Conservation (phyloP, 2,888 invertebrate genomes). For the Chydorus sphaericus region DNA sequence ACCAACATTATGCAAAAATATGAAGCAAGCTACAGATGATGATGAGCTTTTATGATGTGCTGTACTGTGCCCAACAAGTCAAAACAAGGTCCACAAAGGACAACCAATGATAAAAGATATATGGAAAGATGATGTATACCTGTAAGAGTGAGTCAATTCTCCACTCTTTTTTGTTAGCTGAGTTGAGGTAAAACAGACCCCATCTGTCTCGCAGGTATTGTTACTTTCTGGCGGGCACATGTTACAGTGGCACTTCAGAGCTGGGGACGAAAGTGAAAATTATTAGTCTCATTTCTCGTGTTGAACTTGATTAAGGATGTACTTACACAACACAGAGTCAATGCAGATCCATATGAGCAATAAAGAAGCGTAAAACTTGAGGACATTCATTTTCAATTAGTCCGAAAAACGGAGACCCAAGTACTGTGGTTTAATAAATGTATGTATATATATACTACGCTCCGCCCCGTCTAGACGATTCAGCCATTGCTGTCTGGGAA, state of each 20-base stretch:
- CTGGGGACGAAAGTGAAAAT: background rate
- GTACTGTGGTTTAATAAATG: too few species aligned
- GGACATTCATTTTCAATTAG: background rate
- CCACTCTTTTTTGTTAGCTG: conserved; percentile 42
- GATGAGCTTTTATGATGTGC: background rate
- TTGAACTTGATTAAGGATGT: background rate
- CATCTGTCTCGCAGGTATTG: conserved; percentile 73
- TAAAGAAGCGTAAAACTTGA: background rate
- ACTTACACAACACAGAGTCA: background rate
- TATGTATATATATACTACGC: too few species aligned
- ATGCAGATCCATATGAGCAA: background rate
- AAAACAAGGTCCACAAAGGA: background rate
- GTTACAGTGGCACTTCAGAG: conserved; percentile 11
- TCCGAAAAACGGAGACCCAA: background rate
- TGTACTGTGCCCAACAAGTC: conserved; percentile 4
- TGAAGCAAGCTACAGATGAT: background rate
- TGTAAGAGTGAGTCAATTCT: conserved; percentile 49
- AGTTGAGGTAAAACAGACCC: conserved; percentile 71
- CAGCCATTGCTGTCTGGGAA: conserved; percentile 10
- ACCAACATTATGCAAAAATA: background rate
- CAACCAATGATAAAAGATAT: background rate
- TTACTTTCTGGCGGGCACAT: conserved; percentile 25
- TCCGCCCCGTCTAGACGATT: conserved; percentile 13
- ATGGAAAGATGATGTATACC: conserved; percentile 42
- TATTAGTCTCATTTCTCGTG: background rate